Base-by-base conservation (phyloP, 2,888 invertebrate species). In the Orthonevra nobilis region DNA sequence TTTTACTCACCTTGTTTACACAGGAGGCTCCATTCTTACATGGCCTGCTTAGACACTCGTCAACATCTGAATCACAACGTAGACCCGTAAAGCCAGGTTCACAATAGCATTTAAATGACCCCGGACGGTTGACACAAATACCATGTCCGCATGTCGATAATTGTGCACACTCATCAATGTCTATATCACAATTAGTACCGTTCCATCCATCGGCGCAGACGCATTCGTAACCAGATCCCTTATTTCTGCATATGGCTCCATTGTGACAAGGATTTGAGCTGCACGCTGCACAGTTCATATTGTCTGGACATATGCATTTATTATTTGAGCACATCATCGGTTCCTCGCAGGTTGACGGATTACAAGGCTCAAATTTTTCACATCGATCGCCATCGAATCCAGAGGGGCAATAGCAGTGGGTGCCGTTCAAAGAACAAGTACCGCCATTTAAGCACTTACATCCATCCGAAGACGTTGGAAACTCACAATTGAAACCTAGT, bases 41-140 rank as follows among this genome's bases (percentile, higher is more conserved):
- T 0, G 96, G 96, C 70, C 92, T 91, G 20, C 95, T 94, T 9
- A 96, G 90, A 84, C 97, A 97, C 87, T 96, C 96, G 86, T 97
- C 94, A 83, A 96, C 94, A 87, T 97, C 95, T 63, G 94, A 91
- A 84, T 95, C 94, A 87, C 97, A 97, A 82, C 92, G 92, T 84
- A 93, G 92, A 12, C 97, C 97, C 9, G 96, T 95, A 87, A 92
- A 96, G 1, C 97, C 97, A n/a, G 95, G 95, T 52, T 91, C 92
- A 87, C 97, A 97, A 84, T 93, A 94, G 87, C 97, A 97, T 84
- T 94, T 93, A 89, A 93, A 96, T 72, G 93, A 92, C 42, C 96
- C 96, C 12, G 91, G 89, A 6, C 89, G 91, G 86, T 96, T 96
- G 23, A 94, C 90, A 87, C 96, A 97, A 70, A 96, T 94, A 17